Percentiles rank a stretch among this genome's conserved stretches.
phyloP scores from a whole-genome alignment of 2,113 vertebrate species.

The Hystrix cristata region DNA sequence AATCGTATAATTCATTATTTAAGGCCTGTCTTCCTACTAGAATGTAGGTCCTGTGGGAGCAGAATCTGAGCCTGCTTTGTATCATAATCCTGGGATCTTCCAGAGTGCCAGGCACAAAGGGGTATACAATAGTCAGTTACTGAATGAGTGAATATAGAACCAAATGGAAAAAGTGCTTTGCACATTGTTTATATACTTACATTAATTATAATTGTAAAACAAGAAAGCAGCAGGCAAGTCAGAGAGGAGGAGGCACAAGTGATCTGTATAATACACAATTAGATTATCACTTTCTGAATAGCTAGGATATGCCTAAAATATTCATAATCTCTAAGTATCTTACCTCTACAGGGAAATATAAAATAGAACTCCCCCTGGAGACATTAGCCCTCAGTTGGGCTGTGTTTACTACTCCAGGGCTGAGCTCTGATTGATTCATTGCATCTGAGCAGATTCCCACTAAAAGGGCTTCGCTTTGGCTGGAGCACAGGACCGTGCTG shows the following conservation, averaged over 20 bases:
- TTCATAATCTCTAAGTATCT: neutral
- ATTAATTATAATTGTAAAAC: neutral
- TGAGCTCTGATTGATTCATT: neutral
- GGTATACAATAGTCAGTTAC: neutral
- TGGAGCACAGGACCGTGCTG: neutral
- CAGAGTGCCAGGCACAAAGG: neutral
- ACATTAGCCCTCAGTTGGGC: neutral
- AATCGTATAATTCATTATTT: neutral
- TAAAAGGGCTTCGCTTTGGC: neutral
- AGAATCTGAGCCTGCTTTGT: neutral
- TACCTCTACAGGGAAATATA: neutral
- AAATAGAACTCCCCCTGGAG: neutral
- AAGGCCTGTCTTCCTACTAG: neutral
- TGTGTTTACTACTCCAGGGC: neutral
- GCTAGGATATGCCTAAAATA: conserved; percentile 51
- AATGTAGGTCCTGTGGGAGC: neutral
- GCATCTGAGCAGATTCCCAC: neutral
- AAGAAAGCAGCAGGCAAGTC: neutral
- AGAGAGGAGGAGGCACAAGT: neutral
- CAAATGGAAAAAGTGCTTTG: neutral
- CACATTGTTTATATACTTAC: neutral
- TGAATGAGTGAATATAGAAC: neutral
- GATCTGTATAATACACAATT: neutral
- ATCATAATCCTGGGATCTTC: neutral
- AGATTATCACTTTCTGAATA: neutral